phyloP scores from a whole-genome alignment of 2,888 invertebrate genomes.

The Athalia circularis region DNA sequence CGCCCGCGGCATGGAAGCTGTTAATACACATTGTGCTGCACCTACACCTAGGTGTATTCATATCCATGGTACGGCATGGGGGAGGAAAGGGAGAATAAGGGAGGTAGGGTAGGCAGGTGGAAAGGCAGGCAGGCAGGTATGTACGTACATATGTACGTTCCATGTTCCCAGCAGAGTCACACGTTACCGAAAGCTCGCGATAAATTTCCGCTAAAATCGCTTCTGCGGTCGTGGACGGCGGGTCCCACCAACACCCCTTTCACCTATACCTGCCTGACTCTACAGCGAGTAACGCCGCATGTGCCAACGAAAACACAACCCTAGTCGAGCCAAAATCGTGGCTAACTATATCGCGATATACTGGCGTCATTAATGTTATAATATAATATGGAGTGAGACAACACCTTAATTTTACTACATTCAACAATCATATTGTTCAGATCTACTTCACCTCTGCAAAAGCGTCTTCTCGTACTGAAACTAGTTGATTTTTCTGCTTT shows the following conservation, averaged over 20 bases:
- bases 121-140: conserved; percentile 8
- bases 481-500: too few species aligned
- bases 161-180: conserved; percentile 40
- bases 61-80: not conserved
- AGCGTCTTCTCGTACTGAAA: too few species aligned
- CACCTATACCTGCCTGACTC: conserved; percentile 59
- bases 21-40: too few species aligned
- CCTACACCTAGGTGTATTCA: not conserved
- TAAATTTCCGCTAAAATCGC: conserved; percentile 40
- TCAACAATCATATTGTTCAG: too few species aligned
- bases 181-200: conserved; percentile 42
- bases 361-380: not conserved
- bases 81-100: too few species aligned
- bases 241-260: conserved; percentile 56
- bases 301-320: conserved; percentile 28
- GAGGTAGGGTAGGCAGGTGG: not conserved
- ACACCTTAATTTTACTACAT: too few species aligned
- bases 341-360: not conserved
- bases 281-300: conserved; percentile 7
- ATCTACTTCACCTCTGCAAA: too few species aligned
- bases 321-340: not conserved
- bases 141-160: not conserved
- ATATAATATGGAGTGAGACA: too few species aligned
- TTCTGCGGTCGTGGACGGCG: conserved; percentile 34
- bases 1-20: too few species aligned